A percentile compares a stretch with the other conserved stretches of the same genome.
Conservation (phyloP, 2,797 vertebrate genomes). For the Florisuga fusca region DNA sequence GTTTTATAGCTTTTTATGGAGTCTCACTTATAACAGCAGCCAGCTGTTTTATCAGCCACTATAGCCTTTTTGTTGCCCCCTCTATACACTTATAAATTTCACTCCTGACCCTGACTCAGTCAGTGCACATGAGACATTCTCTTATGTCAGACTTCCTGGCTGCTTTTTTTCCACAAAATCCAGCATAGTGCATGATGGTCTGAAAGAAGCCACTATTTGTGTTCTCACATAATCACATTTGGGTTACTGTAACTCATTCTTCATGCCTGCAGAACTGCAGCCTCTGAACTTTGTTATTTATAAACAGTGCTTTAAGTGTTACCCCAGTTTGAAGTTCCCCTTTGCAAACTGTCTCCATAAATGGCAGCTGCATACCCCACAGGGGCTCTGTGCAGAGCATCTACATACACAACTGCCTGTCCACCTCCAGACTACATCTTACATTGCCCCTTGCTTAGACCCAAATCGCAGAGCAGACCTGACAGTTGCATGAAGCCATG, state of each 20-base stretch:
- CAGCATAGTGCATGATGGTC: background rate
- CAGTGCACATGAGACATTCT: background rate
- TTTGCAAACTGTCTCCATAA: background rate
- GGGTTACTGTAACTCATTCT: background rate
- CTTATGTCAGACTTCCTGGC: background rate
- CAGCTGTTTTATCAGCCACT: background rate
- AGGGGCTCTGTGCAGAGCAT: background rate
- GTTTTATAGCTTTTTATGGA: constrained; percentile 9
- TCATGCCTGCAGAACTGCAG: background rate
- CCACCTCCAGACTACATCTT: background rate
- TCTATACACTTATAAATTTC: background rate
- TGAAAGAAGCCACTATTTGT: background rate
- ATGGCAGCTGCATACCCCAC: rapidly evolving
- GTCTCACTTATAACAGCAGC: background rate
- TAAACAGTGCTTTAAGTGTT: background rate
- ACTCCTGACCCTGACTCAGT: background rate
- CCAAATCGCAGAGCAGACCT: background rate
- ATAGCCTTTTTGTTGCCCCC: background rate
- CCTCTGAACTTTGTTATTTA: background rate
- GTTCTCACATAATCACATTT: background rate
- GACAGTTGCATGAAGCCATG: background rate
- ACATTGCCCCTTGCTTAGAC: background rate
- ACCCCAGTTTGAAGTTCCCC: background rate
- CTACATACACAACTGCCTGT: rapidly evolving
- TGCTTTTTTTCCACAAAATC: background rate